Evolutionary conservation across 2,888 invertebrate species (phyloP), one percentile per base, ranked within the genome.

Genomic region (Venustoraphidia nigricollis): DNA sequence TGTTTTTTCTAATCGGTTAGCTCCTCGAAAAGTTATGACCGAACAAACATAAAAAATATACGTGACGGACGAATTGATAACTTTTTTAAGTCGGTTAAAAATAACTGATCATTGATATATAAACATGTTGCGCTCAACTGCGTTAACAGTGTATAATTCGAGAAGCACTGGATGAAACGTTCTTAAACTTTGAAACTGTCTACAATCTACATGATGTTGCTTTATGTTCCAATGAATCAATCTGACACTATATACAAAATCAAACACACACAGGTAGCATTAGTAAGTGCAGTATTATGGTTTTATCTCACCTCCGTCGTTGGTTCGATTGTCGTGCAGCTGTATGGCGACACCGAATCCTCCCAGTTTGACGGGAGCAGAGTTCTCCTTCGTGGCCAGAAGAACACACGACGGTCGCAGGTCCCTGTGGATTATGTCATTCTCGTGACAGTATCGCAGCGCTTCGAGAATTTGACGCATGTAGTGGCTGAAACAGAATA

Each of bases 401-500:
- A 98, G 76, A 45, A 96, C 90, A 72, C 95, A 96, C 62, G 97
- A 96, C 9, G 97, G 97, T 59, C 96, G 84, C 57, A 98, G 85
- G 70, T 98, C 97, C 53, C 97, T 81, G 68, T 98, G 98, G 59
- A 97, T 86, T 58, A 98, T 95, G 69, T 94, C 90, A 66, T 94
- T 94, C 67, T 93, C 93, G 70, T 98, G 98, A 66, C 97, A 96
- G 73, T 97, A 98, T 59, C 92, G 81, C 46, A 98, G 71, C 2
- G 97, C 96, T 66, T 97, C 96, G 55, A 98, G 72, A 54, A 98
- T 91, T 71, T 98, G 97, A 48, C 94, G 81, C 90, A 97, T 92
- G 75, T 98, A 98, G 73, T 98, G 97, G 66, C 95, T 94, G 76
- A 3, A 73, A 72, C 50, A 57, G 55, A 51, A 49, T 36, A 47